Evolutionary conservation across 2,113 vertebrate genomes (phyloP), one percentile per base, ranked within the genome.

Genomic region (Cinclus mexicanus): DNA sequence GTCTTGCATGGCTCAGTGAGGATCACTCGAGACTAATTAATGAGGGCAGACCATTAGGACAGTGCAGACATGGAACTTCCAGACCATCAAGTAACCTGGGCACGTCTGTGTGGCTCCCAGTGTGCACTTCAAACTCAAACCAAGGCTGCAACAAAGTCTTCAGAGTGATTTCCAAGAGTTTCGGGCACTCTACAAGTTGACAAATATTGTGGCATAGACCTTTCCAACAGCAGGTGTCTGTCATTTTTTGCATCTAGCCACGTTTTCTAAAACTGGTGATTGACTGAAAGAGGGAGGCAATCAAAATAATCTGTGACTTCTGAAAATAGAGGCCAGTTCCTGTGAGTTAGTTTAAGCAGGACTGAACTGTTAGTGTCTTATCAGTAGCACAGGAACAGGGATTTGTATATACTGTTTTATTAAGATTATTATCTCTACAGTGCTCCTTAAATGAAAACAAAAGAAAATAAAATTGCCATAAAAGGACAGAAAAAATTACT

Each of bases 371-470:
- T 80, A 70, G 25, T 57, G 85, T 53, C 64, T 95, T 95, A 93
- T 81, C 93, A 71, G 94, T 68, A 95, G 53, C 59, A 72, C 68
- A 68, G 90, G 90, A 95, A 86, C 60, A 68, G 65, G 68, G 80
- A 93, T 96, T 96, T 92, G 87, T 94, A 88, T 93, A 88, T 81
- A 80, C 33, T 90, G 79, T 90, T 96, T 93, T 86, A 89, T 75
- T 93, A 96, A 94, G 93, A 95, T 94, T 33, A 26, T 18, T 96
- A 94, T 96, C 86, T 92, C 72, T 79, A 6, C 53, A 46, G 33
- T 20, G n/a, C 85, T 83, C 63, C 79, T 93, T 78, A 75, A 80
- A 86, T 10, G 20, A 93, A 93, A 94, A 96, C 92, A 92, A 93
- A 88, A 64, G 35, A 15, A 91, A 71, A 89, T 82, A 87, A 53